phyloP scores from a whole-genome alignment of 23 tunicate genomes.

The Styela plicata region DNA sequence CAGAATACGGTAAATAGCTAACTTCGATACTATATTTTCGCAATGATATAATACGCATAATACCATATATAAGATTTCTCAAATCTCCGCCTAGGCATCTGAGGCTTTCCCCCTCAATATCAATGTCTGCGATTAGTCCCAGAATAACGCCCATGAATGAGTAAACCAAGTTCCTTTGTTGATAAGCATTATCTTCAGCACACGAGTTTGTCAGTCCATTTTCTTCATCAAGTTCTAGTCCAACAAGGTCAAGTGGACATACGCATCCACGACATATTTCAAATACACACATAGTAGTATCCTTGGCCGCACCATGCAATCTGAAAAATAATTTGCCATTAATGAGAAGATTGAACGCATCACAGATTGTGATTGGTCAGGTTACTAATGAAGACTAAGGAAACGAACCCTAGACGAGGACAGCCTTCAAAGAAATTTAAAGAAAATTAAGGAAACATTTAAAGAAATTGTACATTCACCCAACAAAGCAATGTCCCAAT shows the following conservation, averaged over 20 bases:
- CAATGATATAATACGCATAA: conserved; percentile 43
- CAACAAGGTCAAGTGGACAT: conserved; percentile 41
- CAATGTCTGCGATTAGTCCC: conserved; percentile 93
- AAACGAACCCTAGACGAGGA: too few relatives aligned
- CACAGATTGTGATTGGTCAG: too few relatives aligned
- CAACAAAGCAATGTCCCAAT: too few relatives aligned
- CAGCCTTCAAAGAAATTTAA: too few relatives aligned
- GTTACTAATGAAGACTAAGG: too few relatives aligned
- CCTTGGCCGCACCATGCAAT: conserved; percentile 27
- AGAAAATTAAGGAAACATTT: too few relatives aligned
- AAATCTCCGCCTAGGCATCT: conserved; percentile 59
- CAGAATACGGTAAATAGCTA: conserved; percentile 36
- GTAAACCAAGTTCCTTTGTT: conserved; percentile 19
- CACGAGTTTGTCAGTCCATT: background rate
- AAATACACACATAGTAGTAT: conserved; percentile 33
- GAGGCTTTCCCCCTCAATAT: conserved; percentile 79
- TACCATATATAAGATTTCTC: conserved; percentile 53
- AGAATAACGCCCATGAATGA: conserved; percentile 47
- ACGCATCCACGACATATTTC: conserved; percentile 65
- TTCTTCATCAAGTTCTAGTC: conserved; percentile 36
- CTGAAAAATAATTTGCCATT: conserved; percentile 56
- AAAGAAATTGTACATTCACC: too few relatives aligned
- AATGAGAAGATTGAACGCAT: too few relatives aligned
- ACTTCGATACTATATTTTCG: conserved; percentile 51
- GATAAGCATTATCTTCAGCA: conserved; percentile 10